Evolutionary conservation across 2,888 invertebrate genomes (phyloP), one percentile per base, ranked within the genome.

Genomic region (Amphiduros pacificus): DNA sequence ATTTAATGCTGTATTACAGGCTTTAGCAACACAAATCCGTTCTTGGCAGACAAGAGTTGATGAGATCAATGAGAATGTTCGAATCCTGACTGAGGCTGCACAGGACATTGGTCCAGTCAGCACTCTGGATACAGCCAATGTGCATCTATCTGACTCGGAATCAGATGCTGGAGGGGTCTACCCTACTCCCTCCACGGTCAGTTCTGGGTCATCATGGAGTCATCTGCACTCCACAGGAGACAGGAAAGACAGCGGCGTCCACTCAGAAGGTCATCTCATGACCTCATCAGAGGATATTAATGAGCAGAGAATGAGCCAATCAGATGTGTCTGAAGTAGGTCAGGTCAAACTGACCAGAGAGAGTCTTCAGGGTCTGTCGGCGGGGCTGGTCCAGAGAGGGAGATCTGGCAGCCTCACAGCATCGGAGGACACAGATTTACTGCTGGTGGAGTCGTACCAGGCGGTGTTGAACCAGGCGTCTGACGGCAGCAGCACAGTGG

Each of bases 51-150:
- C 63, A 57, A 69, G 63, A 57, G 69, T 78, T 22, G 72, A 71
- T 62, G 73, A 75, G 55, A 67, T 78, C 20, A 72, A 71, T 55
- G 74, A 75, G 61, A 74, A 73, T 64, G 74, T 72, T 66, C 68
- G 71, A 22, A 62, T 72, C 55, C 67, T 78, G 20, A 24, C n/a
- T 17, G 60, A 55, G 28, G 29, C 14, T 36, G 29, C 31, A 4
- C 24, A 26, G 9, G n/a, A 28, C n/a, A 5, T 49, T 24, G 49
- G 31, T 49, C 48, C 55, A 2, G n/a, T 36, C 6, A 32, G 27
- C 2, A 32, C 59, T 51, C 51, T 36, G 24, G 26, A 17, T 11
- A 14, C 17, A 36, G 9, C 17, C 9, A 17, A 36, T 17, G 36
- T 14, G 36, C 36, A 14, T 17, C 9, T n/a, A n/a, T n/a, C n/a